Conservation (phyloP, 2,888 invertebrate species). For the Bombylius major region DNA sequence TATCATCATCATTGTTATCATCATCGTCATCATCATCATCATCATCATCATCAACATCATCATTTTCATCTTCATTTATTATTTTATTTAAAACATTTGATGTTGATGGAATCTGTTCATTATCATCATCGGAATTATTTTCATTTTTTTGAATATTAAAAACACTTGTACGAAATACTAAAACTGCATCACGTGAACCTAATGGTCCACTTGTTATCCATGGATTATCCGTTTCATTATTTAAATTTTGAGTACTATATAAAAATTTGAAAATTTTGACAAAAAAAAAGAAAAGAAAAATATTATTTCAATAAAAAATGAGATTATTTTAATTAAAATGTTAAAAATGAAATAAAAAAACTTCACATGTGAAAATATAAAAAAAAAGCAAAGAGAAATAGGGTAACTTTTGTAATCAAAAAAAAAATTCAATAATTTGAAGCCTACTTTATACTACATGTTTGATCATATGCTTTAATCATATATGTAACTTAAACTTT, state of each 20-base stretch:
- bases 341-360: neutral
- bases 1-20: neutral
- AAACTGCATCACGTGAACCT: slow-evolving; percentile 50
- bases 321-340: neutral
- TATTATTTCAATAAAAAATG: neutral
- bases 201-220: slow-evolving; percentile 48
- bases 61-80: neutral
- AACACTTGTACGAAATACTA: slow-evolving; percentile 52
- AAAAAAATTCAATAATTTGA: no score
- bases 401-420: no score
- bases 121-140: neutral
- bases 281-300: neutral
- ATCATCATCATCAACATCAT: no score
- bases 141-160: slow-evolving; percentile 30
- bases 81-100: slow-evolving; percentile 1
- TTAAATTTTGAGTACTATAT: neutral
- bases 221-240: slow-evolving; percentile 10
- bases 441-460: no score
- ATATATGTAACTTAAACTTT: no score
- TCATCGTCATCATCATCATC: neutral
- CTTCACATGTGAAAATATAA: neutral
- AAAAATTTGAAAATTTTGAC: neutral
- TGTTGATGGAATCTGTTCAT: slow-evolving; percentile 1
- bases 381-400: neutral
- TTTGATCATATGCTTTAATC: no score